These are phyloP conservation scores for Epinephelus cyanopodus DNA, from an alignment of 2,113 vertebrate species.

Conservation along the genomic window DNA sequence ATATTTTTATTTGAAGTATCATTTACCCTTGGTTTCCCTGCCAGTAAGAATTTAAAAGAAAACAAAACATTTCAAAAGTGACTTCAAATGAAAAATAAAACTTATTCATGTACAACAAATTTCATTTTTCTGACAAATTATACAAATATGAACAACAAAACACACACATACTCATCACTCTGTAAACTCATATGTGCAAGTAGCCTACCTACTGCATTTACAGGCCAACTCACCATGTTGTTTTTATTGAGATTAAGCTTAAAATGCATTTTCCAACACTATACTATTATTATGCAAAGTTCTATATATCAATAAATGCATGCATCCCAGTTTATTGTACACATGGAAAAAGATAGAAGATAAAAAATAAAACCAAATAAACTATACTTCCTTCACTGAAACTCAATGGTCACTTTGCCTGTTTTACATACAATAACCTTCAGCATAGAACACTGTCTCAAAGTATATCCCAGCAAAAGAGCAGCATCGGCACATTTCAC, in stretches of 20 bases:
- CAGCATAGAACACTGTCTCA: background rate
- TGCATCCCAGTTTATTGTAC: background rate
- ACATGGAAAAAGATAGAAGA: background rate
- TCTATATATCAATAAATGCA: background rate
- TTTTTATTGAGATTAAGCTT: background rate
- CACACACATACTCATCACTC: no score
- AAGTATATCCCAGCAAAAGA: background rate
- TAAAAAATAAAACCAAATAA: background rate
- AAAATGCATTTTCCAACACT: background rate
- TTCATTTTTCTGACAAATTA: no score
- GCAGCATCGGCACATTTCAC: background rate
- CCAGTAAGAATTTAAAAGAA: background rate
- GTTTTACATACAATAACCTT: background rate
- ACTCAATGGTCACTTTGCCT: background rate
- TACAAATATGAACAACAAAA: no score
- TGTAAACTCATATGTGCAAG: background rate
- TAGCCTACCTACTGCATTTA: background rate
- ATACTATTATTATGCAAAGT: background rate
- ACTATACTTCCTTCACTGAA: background rate
- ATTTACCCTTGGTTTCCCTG: background rate
- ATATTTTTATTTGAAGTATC: background rate
- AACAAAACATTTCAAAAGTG: background rate
- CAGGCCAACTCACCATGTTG: background rate
- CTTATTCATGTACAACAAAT: background rate
- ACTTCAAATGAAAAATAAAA: background rate